Base-by-base conservation (phyloP, 2,797 vertebrate species). In the Sarcoramphus papa region DNA sequence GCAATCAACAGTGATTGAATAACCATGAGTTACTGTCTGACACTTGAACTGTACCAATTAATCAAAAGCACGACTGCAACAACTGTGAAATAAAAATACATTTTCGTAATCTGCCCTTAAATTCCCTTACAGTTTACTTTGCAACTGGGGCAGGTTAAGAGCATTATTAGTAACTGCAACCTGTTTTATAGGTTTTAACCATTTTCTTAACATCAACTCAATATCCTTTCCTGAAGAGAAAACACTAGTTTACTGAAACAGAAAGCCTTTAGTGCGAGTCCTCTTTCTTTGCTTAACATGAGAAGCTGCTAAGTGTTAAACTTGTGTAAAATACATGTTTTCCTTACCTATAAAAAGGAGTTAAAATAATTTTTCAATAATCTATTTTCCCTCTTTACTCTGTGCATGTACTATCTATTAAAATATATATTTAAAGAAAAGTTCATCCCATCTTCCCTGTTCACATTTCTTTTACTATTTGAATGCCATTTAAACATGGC, bases 1-100 rank as follows among this genome's bases (percentile, higher is more conserved):
- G 94, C 75, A 94, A 90, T 88, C 90, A 90, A 57, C 47, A 57
- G 85, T 84, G 91, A 96, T 59, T 94, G 93, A 96, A 95, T 95
- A 96, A 96, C 73, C 79, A 95, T 63, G 79, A 92, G 82, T 90
- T 94, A 88, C 75, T 83, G 87, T 43, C 56, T 95, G 85, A 72
- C 95, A 95, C 73, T 91, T 91, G 89, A 92, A 94, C 90, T 3
- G 6, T 56, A 80, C 20, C 57, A 93, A 94, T 96, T 94, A 95
- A 92, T 93, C 81, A 93, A 90, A 93, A 88, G 45, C 75, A 78
- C 0, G 10, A 89, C 65, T 74, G 27, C n/a, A 83, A 63, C 64
- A 92, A 83, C 43, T 83, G 41, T 89, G 85, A 96, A 94, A 89
- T 73, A 65, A 92, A 92, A 93, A 65, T 40, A 70, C 33, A 35